Conservation (phyloP, 2,113 vertebrate genomes). For the Ochotona curzoniae region DNA sequence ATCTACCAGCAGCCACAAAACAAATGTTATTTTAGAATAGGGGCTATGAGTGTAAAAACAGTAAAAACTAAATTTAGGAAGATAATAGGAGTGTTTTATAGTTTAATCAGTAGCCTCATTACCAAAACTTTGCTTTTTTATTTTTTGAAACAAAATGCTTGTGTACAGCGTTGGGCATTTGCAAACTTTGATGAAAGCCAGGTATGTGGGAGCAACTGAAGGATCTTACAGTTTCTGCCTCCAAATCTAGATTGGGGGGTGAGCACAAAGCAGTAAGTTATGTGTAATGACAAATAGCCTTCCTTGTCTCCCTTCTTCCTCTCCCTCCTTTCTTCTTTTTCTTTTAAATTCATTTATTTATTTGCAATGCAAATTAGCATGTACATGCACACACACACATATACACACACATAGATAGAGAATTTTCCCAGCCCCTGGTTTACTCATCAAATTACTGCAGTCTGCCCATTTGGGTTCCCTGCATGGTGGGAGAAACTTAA, state of each 20-base stretch:
- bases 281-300: not conserved
- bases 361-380: no score
- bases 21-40: constrained; percentile 70
- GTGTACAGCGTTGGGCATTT: constrained; percentile 1
- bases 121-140: not conserved
- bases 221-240: constrained; percentile 29
- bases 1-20: constrained; percentile 67
- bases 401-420: no score
- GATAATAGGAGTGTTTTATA: constrained; percentile 31
- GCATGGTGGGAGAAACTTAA: no score
- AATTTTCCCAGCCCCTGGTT: no score
- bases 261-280: not conserved
- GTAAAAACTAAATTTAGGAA: constrained; percentile 55
- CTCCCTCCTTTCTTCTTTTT: no score
- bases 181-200: constrained; percentile 63
- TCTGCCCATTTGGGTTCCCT: no score
- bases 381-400: no score
- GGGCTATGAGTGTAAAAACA: constrained; percentile 48
- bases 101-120: constrained; percentile 30
- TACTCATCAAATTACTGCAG: no score
- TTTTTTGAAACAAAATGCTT: not conserved
- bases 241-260: not conserved
- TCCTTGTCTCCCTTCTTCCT: not conserved
- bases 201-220: constrained; percentile 14
- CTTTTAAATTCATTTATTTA: no score